Evolutionary conservation across 1,140 invertebrate genomes (phyloP).

Genomic region (Drosophila willistoni): DNA sequence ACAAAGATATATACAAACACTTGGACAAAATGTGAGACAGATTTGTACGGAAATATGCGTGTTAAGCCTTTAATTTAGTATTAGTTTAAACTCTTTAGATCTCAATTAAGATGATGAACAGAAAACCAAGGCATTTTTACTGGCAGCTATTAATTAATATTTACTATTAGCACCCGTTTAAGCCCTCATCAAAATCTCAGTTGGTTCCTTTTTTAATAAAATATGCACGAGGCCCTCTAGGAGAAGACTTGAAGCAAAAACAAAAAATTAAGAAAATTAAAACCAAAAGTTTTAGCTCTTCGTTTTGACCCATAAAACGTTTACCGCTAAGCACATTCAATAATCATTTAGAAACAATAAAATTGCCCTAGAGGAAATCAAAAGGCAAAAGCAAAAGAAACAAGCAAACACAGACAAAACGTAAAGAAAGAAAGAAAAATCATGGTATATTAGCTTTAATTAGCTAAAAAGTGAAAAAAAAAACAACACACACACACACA

Average conservation of each 20-base stretch:
- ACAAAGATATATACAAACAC: neutral
- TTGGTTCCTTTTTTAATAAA: neutral
- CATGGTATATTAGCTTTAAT: slow-evolving; percentile 40
- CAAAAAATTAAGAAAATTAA: neutral
- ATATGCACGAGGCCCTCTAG: neutral
- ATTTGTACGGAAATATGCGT: neutral
- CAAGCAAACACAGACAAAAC: neutral
- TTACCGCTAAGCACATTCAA: slow-evolving; percentile 50
- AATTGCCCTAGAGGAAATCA: slow-evolving; percentile 32
- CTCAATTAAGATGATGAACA: too few species aligned
- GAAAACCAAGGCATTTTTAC: neutral
- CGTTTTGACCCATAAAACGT: slow-evolving; percentile 50
- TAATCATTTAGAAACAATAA: slow-evolving; percentile 59
- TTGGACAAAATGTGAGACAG: neutral
- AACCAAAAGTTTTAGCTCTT: slow-evolving; percentile 6
- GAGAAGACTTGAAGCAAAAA: neutral
- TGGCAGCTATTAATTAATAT: slow-evolving; percentile 34
- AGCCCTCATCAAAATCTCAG: slow-evolving; percentile 13
- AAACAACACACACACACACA: slow-evolving; percentile 12
- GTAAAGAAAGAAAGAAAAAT: slow-evolving; percentile 20
- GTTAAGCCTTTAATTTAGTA: neutral
- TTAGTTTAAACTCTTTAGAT: neutral
- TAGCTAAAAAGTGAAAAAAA: slow-evolving; percentile 38
- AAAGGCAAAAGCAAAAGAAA: slow-evolving; percentile 8
- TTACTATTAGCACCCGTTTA: slow-evolving; percentile 4